phyloP scores from a whole-genome alignment of 2,797 vertebrate species.

The Pelochelys cantorii region DNA sequence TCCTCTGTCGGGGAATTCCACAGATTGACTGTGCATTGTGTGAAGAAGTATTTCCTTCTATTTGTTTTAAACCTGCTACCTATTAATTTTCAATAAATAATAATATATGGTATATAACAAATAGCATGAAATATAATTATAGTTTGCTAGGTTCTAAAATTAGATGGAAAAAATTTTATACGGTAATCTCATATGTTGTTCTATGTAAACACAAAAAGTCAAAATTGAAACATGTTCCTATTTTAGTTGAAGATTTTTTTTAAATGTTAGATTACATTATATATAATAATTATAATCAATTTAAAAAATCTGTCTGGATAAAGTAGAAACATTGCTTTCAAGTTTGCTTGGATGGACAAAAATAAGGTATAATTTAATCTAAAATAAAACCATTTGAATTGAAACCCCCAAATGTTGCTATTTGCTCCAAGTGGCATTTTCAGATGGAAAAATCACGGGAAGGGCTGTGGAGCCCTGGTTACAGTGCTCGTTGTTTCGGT shows the following conservation, averaged over 20 bases:
- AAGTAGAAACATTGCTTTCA: background rate
- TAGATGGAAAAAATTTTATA: background rate
- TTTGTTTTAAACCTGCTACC: too few species aligned
- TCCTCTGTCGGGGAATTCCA: too few species aligned
- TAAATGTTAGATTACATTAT: background rate
- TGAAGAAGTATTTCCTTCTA: too few species aligned
- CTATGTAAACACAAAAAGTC: background rate
- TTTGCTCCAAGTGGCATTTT: too few species aligned
- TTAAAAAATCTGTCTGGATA: background rate
- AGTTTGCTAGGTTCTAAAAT: background rate
- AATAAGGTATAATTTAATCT: background rate
- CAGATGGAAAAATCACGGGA: too few species aligned
- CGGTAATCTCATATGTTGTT: background rate
- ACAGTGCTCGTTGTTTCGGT: too few species aligned
- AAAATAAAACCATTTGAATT: background rate
- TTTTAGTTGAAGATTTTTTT: background rate
- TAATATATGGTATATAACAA: background rate
- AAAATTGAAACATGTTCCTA: background rate
- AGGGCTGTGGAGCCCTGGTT: too few species aligned
- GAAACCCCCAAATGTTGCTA: background rate
- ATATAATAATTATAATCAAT: background rate
- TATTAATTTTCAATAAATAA: too few species aligned
- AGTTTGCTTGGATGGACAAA: background rate
- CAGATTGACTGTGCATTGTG: too few species aligned
- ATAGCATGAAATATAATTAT: background rate